phyloP scores from a whole-genome alignment of 1,140 invertebrate genomes.

The Drosophila subpulchrella region DNA sequence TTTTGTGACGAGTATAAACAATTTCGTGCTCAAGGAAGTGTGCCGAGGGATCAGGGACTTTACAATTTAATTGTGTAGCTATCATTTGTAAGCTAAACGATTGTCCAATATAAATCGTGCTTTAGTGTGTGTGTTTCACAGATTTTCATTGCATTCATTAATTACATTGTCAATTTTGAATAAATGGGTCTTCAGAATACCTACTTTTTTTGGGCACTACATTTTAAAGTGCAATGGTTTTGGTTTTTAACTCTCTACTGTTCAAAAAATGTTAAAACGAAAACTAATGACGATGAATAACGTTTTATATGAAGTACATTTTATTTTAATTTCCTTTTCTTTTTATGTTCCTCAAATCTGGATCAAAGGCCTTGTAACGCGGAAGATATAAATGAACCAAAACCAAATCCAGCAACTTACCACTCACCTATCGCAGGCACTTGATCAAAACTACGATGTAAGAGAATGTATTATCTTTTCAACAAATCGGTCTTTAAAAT shows the following conservation, averaged over 20 bases:
- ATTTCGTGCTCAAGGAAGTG: conserved; percentile 13
- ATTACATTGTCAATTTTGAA: not conserved
- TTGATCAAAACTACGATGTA: conserved; percentile 90
- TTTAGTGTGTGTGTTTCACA: conserved; percentile 15
- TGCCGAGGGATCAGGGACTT: not conserved
- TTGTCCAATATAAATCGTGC: not conserved
- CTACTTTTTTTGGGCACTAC: not conserved
- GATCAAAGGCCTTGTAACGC: conserved; percentile 35
- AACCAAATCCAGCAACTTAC: conserved; percentile 86
- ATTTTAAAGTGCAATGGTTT: not conserved
- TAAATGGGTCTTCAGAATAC: not conserved
- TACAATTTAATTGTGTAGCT: not conserved
- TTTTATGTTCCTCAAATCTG: conserved; percentile 34
- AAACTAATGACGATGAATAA: not conserved
- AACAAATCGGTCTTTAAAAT: not conserved
- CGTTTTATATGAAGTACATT: not conserved
- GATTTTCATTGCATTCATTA: conserved; percentile 6
- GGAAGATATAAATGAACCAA: conserved; percentile 79
- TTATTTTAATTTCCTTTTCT: not conserved
- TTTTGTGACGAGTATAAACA: conserved; percentile 22
- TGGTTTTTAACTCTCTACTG: not conserved
- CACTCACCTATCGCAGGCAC: conserved; percentile 88
- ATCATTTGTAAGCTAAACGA: conserved; percentile 2
- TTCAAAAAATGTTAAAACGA: not conserved
- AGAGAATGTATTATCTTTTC: conserved; percentile 72